Base-by-base conservation (phyloP, 2,113 vertebrate species). In the Nicator chloris region DNA sequence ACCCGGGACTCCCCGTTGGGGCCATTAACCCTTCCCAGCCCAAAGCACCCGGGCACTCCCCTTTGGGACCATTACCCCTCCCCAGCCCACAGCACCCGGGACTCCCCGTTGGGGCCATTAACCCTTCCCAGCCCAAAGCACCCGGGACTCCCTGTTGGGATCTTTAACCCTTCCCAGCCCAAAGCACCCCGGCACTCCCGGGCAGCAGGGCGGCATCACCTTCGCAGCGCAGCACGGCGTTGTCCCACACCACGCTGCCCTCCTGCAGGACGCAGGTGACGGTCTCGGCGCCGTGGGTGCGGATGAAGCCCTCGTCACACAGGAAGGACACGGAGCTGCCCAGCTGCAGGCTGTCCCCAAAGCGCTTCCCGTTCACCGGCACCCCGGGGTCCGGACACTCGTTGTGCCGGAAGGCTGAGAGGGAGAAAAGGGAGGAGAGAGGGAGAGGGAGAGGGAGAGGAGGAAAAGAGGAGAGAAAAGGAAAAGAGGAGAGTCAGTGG, bases 251-350 rank as follows among this genome's bases (percentile, higher is more conserved):
- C 92, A 99, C 99, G 1, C 98, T 99, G 33, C 99, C 99, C 39
- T 99, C 99, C 97, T 99, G 99, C 90, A 99, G 97, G 83, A 99
- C 98, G 80, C 99, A 99, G 77, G 99, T 99, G 96, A 99, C 96
- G 42, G 98, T 99, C 92, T 99, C 99, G 0, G 99, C 99, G 90
- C 99, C 99, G 6, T 99, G 99, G 2, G 99, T 99, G 93, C 99
- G 98, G 1, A 99, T 98, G 78, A 99, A 99, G 39, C 99, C 99
- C 87, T 99, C 99, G 2, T 99, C 99, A 1, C 99, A 99, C 13
- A 99, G 97, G 97, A 99, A 99, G 17, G 99, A 99, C 92, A 99
- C 99, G 6, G 99, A 99, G 91, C 99, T 99, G 63, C 99, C 99
- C 23, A 99, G 98, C 96, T 99, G 99, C 8, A 99, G 99, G 92